Evolutionary conservation across 2,113 vertebrate species (phyloP).

Genomic region (Oryzias melastigma): DNA sequence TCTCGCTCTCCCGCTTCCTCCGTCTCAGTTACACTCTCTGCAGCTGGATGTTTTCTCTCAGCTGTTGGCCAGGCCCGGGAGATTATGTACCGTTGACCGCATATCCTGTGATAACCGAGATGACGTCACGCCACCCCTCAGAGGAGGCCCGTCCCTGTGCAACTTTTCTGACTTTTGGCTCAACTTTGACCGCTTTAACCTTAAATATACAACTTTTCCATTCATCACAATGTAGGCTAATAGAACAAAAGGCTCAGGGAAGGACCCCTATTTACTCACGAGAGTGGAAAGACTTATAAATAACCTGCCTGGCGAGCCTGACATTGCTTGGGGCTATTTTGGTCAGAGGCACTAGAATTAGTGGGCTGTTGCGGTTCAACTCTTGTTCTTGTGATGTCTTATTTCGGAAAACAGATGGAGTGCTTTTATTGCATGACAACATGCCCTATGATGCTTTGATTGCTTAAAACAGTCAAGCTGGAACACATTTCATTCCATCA

Average conservation of each 20-base stretch:
- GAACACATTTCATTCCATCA: not conserved
- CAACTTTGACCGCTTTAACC: too few species aligned
- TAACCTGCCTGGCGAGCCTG: not conserved
- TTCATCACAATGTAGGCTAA: too few species aligned
- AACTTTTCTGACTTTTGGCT: too few species aligned
- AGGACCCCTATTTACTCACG: too few species aligned
- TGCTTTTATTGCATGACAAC: constrained; percentile 6
- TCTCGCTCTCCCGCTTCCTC: constrained; percentile 25
- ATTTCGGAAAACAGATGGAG: constrained; percentile 54
- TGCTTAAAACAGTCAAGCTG: constrained; percentile 1
- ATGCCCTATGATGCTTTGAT: constrained; percentile 28
- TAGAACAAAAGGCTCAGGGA: too few species aligned
- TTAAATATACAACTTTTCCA: too few species aligned
- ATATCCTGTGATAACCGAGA: constrained; percentile 25
- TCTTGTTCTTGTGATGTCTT: constrained; percentile 37
- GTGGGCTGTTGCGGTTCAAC: constrained; percentile 11
- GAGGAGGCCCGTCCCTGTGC: too few species aligned
- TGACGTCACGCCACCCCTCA: constrained; percentile 31
- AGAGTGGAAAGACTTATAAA: too few species aligned
- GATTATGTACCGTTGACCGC: constrained; percentile 35
- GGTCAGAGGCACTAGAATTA: constrained; percentile 41
- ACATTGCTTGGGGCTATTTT: constrained; percentile 30
- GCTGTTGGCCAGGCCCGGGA: constrained; percentile 29
- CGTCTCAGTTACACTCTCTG: not conserved
- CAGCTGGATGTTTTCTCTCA: constrained; percentile 61